Percentiles rank a stretch among this genome's conserved stretches.
Evolutionary conservation across 1,140 invertebrate genomes (phyloP).

Genomic region (Agrypnia vestita): DNA sequence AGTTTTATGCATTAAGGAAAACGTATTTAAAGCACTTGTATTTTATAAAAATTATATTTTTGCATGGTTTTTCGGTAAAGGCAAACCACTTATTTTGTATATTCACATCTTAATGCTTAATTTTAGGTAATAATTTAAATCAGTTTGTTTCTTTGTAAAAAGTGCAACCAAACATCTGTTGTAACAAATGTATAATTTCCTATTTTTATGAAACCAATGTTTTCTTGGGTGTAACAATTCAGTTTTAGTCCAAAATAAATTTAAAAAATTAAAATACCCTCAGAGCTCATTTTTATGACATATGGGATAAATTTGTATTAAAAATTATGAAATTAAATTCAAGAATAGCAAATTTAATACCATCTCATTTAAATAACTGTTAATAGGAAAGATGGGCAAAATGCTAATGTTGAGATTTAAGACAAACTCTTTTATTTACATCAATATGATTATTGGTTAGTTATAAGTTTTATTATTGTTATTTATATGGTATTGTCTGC

Average conservation of each 20-base stretch:
- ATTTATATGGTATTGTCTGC: constrained; percentile 4
- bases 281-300: no score
- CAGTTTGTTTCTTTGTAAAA: no score
- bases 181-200: no score
- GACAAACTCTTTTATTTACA: background rate
- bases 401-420: background rate
- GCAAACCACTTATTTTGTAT: background rate
- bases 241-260: no score
- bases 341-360: background rate
- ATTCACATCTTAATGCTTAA: background rate
- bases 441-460: constrained; percentile 10
- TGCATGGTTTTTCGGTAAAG: constrained; percentile 10
- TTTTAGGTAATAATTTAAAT: background rate
- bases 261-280: no score
- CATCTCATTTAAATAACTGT: background rate
- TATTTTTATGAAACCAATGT: no score
- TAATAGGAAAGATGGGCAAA: no score
- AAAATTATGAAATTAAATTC: background rate
- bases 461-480: constrained; percentile 24
- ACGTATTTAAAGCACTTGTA: constrained; percentile 45
- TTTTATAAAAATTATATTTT: constrained; percentile 38
- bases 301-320: no score
- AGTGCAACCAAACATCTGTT: no score
- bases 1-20: constrained; percentile 36
- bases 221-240: no score